Percentiles rank a stretch among this genome's conserved stretches.
phyloP scores from a whole-genome alignment of 2,113 vertebrate species.

The Bombycilla garrulus region DNA sequence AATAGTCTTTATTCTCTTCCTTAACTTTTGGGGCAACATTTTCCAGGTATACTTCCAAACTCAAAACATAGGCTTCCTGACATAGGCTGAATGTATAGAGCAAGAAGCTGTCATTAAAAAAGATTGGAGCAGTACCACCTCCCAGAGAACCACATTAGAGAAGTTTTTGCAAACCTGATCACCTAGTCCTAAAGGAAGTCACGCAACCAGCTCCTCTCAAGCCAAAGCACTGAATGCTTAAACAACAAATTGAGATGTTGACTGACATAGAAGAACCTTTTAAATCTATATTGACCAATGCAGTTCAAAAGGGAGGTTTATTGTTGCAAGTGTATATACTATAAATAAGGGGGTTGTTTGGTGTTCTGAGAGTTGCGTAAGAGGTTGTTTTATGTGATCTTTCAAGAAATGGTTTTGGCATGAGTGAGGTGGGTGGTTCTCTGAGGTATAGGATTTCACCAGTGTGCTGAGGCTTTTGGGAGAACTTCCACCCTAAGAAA shows the following conservation, averaged over 20 bases:
- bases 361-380: constrained; percentile 25
- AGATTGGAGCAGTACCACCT: neutral
- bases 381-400: neutral
- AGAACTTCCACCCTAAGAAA: neutral
- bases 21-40: neutral
- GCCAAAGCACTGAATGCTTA: constrained; percentile 3
- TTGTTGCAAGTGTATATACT: constrained; percentile 44
- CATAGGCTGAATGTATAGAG: neutral
- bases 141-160: neutral
- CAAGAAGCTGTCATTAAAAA: neutral
- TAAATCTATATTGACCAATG: constrained; percentile 44
- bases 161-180: neutral
- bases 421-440: constrained; percentile 47
- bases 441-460: neutral
- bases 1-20: neutral
- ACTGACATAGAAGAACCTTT: neutral
- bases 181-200: neutral
- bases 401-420: constrained; percentile 24
- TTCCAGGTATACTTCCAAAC: neutral
- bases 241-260: constrained; percentile 49
- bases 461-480: neutral
- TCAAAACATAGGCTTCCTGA: neutral
- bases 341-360: constrained; percentile 53
- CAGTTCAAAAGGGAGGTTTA: constrained; percentile 24
- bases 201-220: neutral